Percentiles rank a stretch among this genome's conserved stretches.
phyloP scores from a whole-genome alignment of 2,797 vertebrate genomes.

The Sebastes oblongus region DNA sequence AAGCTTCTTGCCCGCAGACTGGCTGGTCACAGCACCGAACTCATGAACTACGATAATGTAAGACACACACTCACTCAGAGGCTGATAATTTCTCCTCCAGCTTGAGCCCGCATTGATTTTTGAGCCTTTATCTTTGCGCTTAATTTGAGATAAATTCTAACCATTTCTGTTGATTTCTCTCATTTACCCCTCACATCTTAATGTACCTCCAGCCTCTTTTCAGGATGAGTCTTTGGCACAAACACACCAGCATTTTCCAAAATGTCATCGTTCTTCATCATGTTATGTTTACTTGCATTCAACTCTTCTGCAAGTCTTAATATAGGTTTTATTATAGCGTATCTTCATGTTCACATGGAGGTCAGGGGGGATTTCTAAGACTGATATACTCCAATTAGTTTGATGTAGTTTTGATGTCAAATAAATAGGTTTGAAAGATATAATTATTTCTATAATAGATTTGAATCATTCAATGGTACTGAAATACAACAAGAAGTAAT shows the following conservation, averaged over 20 bases:
- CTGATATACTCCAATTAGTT: not conserved
- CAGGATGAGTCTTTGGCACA: conserved; percentile 13
- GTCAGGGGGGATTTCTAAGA: not conserved
- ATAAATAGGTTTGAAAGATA: not conserved
- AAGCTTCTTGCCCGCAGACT: conserved; percentile 90
- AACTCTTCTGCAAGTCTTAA: not conserved
- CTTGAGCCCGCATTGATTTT: not conserved
- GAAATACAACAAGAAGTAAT: not conserved
- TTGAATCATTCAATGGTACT: not conserved
- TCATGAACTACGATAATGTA: conserved; percentile 94
- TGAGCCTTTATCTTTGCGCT: not conserved
- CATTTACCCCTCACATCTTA: not conserved
- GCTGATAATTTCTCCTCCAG: not conserved
- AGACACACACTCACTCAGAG: conserved; percentile 63
- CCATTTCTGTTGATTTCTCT: conserved; percentile 1
- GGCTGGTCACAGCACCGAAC: conserved; percentile 75
- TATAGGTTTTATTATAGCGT: not conserved
- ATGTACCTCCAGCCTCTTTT: not conserved
- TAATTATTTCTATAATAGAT: not conserved
- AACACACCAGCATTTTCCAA: conserved; percentile 25
- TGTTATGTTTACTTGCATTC: not conserved
- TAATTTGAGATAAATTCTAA: conserved; percentile 10
- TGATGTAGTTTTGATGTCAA: not conserved
- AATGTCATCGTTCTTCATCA: conserved; percentile 26
- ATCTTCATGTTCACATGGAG: not conserved